Evolutionary conservation across 2,888 invertebrate species (phyloP), one percentile per base, ranked within the genome.

Genomic region (Pherbina coryleti): DNA sequence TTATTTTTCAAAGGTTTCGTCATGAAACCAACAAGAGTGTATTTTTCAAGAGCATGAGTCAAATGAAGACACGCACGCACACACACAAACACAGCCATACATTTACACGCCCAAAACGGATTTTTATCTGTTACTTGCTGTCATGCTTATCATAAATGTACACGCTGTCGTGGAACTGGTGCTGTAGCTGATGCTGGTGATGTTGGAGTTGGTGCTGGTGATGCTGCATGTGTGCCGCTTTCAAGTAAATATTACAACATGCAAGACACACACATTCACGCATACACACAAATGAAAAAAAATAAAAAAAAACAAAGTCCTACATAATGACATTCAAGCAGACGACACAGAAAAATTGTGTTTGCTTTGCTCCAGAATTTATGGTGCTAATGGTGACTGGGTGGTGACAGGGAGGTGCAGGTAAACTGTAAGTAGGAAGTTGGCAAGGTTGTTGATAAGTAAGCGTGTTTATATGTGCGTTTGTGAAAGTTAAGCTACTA

Each of bases 251-350:
- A 31, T 64, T 17, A 64, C n/a, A 64, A 31, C 0, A n/a, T 28
- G 11, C 25, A 5, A 37, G 11, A 67, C 8, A 67, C 17, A 53
- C 11, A 67, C 44, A 34, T 34, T 14, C 34, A n/a, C 8, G 17
- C 28, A 5, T 7, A 67, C n/a, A 37, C 7, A 34, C 7, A 11
- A 4, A 49, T 22, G 19, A 7, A 19, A 22, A 19, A 9, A 44
- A 3, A 8, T 44, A 51, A 44, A 34, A n/a, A 28, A 17, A 22
- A n/a, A 11, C n/a, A 37, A 34, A 44, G 19, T 5, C 22, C 34
- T 37, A 60, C 19, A 44, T 28, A 69, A 69, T 37, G 44, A 72
- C 72, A 60, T 34, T 72, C 57, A 60, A 34, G 31, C 37, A 37
- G 37, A 55, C 17, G 72, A 72, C 34, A 72, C 37, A 44, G 19